Evolutionary conservation across 2,113 vertebrate species (phyloP), one percentile per base, ranked within the genome.

Genomic region (Anguilla rostrata): DNA sequence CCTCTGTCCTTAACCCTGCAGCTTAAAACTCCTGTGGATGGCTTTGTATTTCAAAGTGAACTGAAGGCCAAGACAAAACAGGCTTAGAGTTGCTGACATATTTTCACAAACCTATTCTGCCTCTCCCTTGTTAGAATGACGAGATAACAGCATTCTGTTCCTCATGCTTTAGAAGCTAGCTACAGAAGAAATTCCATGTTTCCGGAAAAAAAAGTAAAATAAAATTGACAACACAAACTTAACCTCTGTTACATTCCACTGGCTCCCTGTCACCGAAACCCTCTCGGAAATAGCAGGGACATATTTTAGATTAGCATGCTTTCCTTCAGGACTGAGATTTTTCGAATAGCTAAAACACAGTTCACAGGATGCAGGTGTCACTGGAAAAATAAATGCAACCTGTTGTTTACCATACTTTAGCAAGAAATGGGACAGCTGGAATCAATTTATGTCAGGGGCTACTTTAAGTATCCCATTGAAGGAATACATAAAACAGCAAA

Each of bases 91-190:
- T 86, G 14, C 78, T 88, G 88, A 91, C 91, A 91, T 86, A 89
- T 89, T 88, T 87, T 87, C 88, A 84, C 57, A 86, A 86, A 88
- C 84, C 40, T 75, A 83, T 53, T 86, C 49, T 56, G 83, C 60
- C 43, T 78, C 78, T 86, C 57, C 66, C 87, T 90, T 87, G 89
- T 88, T 90, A 92, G 90, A 93, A 83, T 91, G 91, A 93, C 93
- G 92, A 92, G 92, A 93, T 92, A 92, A 94, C 90, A 93, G 92
- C 93, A 75, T 92, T 92, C 90, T 88, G 92, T 94, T 93, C 92
- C 88, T 87, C 6, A 84, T 90, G 88, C 87, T 39, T 88, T 87
- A 84, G 90, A 90, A 88, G 89, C 89, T 86, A 90, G n/a, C n/a
- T 34, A 34, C 89, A 91, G 88, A 88, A 63, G 86, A 90, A 43